phyloP scores from a whole-genome alignment of 2,888 invertebrate genomes.

The Latheticus oryzae region DNA sequence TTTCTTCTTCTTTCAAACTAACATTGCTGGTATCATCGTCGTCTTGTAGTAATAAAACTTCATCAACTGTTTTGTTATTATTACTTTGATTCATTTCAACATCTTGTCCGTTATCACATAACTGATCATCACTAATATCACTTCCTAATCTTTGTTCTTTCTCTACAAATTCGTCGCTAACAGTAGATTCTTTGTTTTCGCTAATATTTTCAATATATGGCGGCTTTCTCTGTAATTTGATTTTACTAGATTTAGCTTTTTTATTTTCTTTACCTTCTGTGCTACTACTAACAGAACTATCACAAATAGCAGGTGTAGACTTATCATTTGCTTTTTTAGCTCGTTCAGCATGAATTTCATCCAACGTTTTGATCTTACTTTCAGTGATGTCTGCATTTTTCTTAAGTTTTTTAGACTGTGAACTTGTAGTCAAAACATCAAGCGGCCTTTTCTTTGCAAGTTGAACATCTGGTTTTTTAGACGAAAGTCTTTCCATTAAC shows the following conservation, averaged over 20 bases:
- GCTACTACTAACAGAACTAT: conserved; percentile 40
- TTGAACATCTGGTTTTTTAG: conserved; percentile 42
- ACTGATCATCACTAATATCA: conserved; percentile 32
- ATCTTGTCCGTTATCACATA: conserved; percentile 35
- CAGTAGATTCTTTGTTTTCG: conserved; percentile 42
- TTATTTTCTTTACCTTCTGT: conserved; percentile 43
- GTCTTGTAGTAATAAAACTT: conserved; percentile 58
- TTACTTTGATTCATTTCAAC: conserved; percentile 18
- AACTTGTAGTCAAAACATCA: no score
- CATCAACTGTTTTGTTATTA: conserved; percentile 54
- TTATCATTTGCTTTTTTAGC: conserved; percentile 32
- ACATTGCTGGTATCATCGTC: conserved; percentile 57
- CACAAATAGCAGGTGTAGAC: conserved; percentile 21
- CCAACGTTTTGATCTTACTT: conserved; percentile 64
- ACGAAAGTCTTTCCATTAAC: conserved; percentile 54
- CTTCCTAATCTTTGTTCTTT: conserved; percentile 24
- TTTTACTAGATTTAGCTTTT: conserved; percentile 27
- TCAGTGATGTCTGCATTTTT: conserved; percentile 45
- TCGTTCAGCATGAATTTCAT: conserved; percentile 63
- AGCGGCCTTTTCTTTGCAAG: no score
- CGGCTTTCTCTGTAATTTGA: conserved; percentile 43
- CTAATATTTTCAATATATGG: conserved; percentile 39
- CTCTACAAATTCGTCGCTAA: no score
- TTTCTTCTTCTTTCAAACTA: conserved; percentile 60
- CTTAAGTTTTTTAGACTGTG: conserved; percentile 34